Evolutionary conservation across 2,113 vertebrate genomes (phyloP).

Genomic region (Herpailurus yagouaroundi): DNA sequence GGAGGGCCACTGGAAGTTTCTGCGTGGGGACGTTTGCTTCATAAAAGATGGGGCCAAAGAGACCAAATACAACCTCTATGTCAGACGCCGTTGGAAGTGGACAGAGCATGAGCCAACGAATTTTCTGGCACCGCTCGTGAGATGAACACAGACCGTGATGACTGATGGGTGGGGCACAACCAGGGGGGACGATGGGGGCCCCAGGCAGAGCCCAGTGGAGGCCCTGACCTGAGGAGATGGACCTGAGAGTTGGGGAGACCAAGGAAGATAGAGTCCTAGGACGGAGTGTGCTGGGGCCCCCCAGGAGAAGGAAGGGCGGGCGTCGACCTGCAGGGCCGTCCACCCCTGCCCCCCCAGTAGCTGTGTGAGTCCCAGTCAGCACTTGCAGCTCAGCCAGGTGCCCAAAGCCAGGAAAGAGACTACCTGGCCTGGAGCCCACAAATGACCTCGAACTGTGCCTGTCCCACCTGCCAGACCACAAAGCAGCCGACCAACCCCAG

Average conservation of each 20-base stretch:
- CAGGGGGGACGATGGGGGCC: rapidly evolving
- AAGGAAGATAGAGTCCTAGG: rapidly evolving
- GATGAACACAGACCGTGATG: rapidly evolving
- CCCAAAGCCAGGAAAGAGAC: rapidly evolving
- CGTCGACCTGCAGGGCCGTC: no score
- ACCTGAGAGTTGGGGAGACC: neutral
- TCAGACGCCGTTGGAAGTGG: rapidly evolving
- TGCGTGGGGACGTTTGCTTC: neutral
- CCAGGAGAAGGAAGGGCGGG: no score
- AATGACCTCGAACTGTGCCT: rapidly evolving
- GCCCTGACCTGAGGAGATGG: rapidly evolving
- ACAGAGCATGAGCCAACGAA: rapidly evolving
- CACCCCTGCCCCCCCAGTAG: no score
- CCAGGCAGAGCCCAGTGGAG: neutral
- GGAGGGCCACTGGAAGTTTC: rapidly evolving
- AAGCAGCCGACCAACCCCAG: neutral
- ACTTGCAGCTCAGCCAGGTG: rapidly evolving
- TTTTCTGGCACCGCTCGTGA: rapidly evolving
- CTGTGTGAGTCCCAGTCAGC: no score
- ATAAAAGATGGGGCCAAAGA: neutral
- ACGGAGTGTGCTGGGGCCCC: rapidly evolving
- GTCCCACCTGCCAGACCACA: neutral
- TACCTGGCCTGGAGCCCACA: rapidly evolving
- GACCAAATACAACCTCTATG: rapidly evolving
- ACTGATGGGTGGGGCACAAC: rapidly evolving